Percentiles rank a stretch among this genome's conserved stretches.
Conservation (phyloP, 1,140 invertebrate genomes). For the Drosophila littoralis region DNA sequence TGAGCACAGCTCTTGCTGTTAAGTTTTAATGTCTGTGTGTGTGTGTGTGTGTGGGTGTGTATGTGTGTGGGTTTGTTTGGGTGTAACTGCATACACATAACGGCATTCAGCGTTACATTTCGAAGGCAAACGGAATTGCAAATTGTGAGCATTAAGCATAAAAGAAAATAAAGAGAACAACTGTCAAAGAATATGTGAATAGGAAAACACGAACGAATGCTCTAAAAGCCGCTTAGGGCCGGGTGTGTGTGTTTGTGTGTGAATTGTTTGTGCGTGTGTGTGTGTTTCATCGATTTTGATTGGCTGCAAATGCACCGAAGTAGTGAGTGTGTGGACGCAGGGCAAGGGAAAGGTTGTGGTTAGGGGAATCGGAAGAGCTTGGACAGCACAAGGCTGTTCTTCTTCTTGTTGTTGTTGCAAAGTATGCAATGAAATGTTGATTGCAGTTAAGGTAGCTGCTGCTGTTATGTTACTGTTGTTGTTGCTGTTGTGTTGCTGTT, state of each 20-base stretch:
- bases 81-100: conserved; percentile 45
- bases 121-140: conserved; percentile 25
- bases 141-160: conserved; percentile 28
- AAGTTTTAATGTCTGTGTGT: not conserved
- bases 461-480: conserved; percentile 20
- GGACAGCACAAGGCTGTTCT: conserved; percentile 14
- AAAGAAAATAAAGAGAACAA: conserved; percentile 8
- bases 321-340: not conserved
- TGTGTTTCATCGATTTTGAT: conserved; percentile 8
- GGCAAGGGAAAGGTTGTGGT: not conserved
- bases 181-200: conserved; percentile 25
- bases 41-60: not conserved
- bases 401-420: too few species aligned
- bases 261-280: not conserved
- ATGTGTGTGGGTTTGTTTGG: not conserved
- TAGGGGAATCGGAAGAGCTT: conserved; percentile 3
- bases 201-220: conserved; percentile 30
- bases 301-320: not conserved
- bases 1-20: conserved; percentile 8
- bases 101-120: conserved; percentile 42
- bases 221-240: conserved; percentile 33
- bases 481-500: conserved; percentile 30
- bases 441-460: not conserved
- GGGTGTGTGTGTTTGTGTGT: conserved; percentile 15
- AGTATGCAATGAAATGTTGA: not conserved